Base-by-base conservation (phyloP, 2,113 vertebrate species). In the Melanostigma gelatinosum region DNA sequence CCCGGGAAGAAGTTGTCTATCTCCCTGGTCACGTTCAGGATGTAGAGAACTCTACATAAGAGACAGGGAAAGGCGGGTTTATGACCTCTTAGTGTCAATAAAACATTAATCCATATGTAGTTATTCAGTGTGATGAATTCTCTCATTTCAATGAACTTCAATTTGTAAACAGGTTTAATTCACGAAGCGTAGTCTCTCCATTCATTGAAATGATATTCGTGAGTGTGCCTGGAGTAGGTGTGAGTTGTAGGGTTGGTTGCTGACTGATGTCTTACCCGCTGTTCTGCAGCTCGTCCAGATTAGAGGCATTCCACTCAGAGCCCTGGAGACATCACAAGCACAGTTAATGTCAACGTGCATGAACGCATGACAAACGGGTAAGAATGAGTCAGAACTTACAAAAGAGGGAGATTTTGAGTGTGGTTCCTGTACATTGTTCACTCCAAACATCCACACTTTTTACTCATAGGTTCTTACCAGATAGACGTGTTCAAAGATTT, bases 1-100 rank as follows among this genome's bases (percentile, higher is more conserved):
- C 97, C 98, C 0, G 98, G 98, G 90, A 99, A 99, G 92, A 99
- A 99, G 94, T 99, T 99, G 92, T 99, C 98, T 50, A 99, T 99
- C 85, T 99, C 98, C 20, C 98, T 94, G 57, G 98, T 99, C 88
- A 99, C 97, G 27, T 99, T 99, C 89, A 99, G 94, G 92, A 99
- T 99, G 92, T 98, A 99, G 12, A 95, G 93, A 54, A 99, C 97
- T 60, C 98, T 99, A 82, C 13, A 16, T 4, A 29, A 13, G 68
- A 63, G 65, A 74, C 22, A 46, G 44, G 62, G 4, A 58, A 32
- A 48, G 7, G 65, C 6, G 6, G 46, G 44, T 29, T 75, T 8
- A 79, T 32, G 34, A 57, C 12, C 44, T 48, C 52, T 65, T 13
- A 12, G 62, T 20, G 10, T 60, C 42, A 52, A 12, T 57, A 22